Evolutionary conservation across 2,797 vertebrate species (phyloP).

Genomic region (Peromyscus attwateri): DNA sequence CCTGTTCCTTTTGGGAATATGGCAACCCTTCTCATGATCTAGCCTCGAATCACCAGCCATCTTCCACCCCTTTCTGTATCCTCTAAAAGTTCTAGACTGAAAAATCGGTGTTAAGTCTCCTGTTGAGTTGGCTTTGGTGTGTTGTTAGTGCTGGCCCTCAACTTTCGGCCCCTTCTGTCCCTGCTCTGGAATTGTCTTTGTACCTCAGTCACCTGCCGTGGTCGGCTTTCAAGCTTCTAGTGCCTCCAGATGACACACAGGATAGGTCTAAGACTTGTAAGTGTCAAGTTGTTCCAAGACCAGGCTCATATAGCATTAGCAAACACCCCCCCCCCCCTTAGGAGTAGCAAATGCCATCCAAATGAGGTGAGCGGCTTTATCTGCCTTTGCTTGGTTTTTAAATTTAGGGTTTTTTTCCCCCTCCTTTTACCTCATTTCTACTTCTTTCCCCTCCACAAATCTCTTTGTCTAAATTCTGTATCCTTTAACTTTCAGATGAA

Average conservation of each 20-base stretch:
- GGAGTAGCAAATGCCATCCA: not conserved
- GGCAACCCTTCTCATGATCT: not conserved
- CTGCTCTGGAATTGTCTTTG: not conserved
- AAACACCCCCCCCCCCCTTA: not conserved
- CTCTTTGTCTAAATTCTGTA: conserved; percentile 44
- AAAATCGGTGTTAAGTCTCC: not conserved
- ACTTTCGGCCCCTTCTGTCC: not conserved
- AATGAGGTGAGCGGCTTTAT: not conserved
- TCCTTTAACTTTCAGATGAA: conserved; percentile 39
- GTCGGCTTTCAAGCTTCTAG: not conserved
- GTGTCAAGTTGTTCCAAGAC: not conserved
- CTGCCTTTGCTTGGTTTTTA: conserved; percentile 2
- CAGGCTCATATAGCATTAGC: not conserved
- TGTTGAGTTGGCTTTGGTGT: not conserved
- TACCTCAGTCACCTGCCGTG: not conserved
- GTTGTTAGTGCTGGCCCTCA: not conserved
- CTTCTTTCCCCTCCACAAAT: not conserved
- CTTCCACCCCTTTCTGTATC: not conserved
- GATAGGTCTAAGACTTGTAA: not conserved
- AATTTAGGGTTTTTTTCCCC: not conserved
- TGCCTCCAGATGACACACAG: not conserved
- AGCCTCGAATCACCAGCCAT: not conserved
- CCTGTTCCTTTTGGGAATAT: not conserved
- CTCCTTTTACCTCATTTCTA: not conserved
- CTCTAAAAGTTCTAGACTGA: not conserved